These are phyloP conservation scores for Drosophila sp. DNA, from an alignment of 1,140 invertebrate species.

Conservation along the genomic window DNA sequence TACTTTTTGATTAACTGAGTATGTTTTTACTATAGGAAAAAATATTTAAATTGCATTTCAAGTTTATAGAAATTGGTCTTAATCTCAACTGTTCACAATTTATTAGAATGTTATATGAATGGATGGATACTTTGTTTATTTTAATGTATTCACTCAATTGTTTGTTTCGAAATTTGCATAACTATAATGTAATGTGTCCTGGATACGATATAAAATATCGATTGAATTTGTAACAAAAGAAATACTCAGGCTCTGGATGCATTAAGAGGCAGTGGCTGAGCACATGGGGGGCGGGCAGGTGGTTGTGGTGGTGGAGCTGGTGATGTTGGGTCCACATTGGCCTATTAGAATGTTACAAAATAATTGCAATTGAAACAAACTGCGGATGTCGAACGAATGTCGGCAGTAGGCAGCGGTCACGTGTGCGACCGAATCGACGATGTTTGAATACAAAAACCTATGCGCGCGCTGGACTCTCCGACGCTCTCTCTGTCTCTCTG, in stretches of 20 bases:
- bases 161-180: too few species aligned
- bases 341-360: slow-evolving; percentile 81
- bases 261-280: background rate
- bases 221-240: background rate
- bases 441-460: slow-evolving; percentile 40
- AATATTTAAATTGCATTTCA: too few species aligned
- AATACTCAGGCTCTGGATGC: background rate
- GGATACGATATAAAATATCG: background rate
- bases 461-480: slow-evolving; percentile 49
- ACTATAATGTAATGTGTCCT: background rate
- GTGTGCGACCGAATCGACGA: slow-evolving; percentile 60
- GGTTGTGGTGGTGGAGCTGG: background rate
- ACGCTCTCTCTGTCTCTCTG: slow-evolving; percentile 20
- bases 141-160: background rate
- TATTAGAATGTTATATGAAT: too few species aligned
- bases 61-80: too few species aligned
- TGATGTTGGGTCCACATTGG: slow-evolving; percentile 51
- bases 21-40: too few species aligned
- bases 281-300: background rate
- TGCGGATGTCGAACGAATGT: slow-evolving; percentile 26
- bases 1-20: too few species aligned
- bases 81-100: too few species aligned
- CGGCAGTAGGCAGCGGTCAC: slow-evolving; percentile 35
- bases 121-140: too few species aligned
- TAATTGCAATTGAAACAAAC: slow-evolving; percentile 79